Evolutionary conservation across 2,888 invertebrate genomes (phyloP).

Genomic region (Parnassius orleans): DNA sequence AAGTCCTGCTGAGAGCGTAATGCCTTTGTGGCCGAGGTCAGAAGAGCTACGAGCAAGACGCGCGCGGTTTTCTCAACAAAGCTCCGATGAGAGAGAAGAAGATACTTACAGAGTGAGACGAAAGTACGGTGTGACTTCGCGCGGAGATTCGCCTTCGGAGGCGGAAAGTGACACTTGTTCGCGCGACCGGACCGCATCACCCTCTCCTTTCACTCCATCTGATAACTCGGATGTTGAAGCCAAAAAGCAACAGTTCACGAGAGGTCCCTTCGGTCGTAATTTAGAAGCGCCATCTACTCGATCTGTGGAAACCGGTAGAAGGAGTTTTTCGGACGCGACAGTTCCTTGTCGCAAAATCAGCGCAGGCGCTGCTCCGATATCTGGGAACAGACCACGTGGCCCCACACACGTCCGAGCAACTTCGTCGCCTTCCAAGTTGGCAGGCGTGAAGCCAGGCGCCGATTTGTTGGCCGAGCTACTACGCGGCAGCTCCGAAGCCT

Average conservation of each 20-base stretch:
- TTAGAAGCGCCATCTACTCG: constrained; percentile 72
- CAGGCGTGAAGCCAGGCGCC: constrained; percentile 76
- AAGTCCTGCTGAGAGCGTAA: constrained; percentile 63
- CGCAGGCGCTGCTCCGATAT: constrained; percentile 73
- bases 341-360: constrained; percentile 83
- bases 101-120: constrained; percentile 61
- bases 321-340: constrained; percentile 71
- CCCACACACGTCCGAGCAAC: constrained; percentile 87
- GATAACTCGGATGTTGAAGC: constrained; percentile 79
- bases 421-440: constrained; percentile 89
- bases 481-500: constrained; percentile 89
- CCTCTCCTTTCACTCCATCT: constrained; percentile 84
- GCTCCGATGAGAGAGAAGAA: constrained; percentile 88
- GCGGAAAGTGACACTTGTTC: constrained; percentile 84
- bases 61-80: constrained; percentile 84
- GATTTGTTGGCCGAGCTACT: constrained; percentile 89
- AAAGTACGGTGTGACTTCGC: constrained; percentile 59
- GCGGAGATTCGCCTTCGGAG: constrained; percentile 87
- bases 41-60: constrained; percentile 66
- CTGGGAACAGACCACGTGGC: constrained; percentile 65
- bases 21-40: constrained; percentile 74
- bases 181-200: constrained; percentile 81
- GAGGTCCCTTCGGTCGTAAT: constrained; percentile 83
- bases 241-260: constrained; percentile 77
- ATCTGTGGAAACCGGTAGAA: constrained; percentile 79